Conservation (phyloP, 2,113 vertebrate genomes). For the Phodopus roborovskii region DNA sequence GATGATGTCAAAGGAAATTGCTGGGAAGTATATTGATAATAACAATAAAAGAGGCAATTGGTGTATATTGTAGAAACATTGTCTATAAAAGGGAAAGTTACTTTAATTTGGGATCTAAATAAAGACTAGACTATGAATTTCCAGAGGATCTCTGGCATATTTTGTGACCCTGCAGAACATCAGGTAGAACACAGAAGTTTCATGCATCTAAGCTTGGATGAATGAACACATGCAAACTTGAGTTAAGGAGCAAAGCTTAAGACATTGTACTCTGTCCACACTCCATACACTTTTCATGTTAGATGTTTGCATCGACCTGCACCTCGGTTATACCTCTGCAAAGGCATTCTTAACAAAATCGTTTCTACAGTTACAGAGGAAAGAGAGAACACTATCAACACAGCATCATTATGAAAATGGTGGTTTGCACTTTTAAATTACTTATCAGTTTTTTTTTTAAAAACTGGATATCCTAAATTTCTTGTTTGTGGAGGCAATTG, state of each 20-base stretch:
- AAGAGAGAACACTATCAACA: background rate
- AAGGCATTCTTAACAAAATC: background rate
- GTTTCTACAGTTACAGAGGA: background rate
- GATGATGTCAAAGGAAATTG: background rate
- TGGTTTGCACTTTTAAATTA: slow-evolving; percentile 1
- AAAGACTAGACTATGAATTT: background rate
- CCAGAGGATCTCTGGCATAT: background rate
- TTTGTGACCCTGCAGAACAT: background rate
- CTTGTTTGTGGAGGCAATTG: background rate
- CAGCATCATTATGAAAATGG: background rate
- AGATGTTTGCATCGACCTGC: no score
- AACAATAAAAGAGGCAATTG: background rate
- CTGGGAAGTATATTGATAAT: background rate
- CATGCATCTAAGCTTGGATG: background rate
- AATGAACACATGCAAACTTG: background rate
- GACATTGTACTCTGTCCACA: background rate
- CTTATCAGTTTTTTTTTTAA: background rate
- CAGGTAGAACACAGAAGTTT: background rate
- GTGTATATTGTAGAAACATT: background rate
- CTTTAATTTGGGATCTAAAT: slow-evolving; percentile 1
- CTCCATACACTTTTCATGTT: background rate
- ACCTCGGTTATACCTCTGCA: background rate
- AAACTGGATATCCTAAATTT: background rate
- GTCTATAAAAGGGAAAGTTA: background rate
- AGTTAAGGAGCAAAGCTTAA: background rate